phyloP scores from a whole-genome alignment of 2,113 vertebrate species.

The Uropsilus gracilis region DNA sequence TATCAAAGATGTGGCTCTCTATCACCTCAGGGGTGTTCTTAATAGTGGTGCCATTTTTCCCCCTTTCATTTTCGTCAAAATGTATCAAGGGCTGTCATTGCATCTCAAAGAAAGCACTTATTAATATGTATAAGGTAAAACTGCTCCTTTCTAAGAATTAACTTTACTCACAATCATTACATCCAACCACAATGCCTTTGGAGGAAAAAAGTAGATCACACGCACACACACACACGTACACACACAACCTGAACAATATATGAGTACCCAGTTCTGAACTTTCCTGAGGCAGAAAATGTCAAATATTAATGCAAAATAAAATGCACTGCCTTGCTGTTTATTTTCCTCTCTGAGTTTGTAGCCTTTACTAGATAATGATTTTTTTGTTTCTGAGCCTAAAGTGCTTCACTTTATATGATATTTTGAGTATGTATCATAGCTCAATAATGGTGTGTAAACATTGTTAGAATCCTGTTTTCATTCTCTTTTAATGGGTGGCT shows the following conservation, averaged over 20 bases:
- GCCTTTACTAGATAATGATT: slow-evolving; percentile 64
- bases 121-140: slow-evolving; percentile 85
- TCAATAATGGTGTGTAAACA: neutral
- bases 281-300: slow-evolving; percentile 64
- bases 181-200: neutral
- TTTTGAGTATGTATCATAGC: neutral
- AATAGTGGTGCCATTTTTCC: slow-evolving; percentile 80
- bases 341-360: slow-evolving; percentile 51
- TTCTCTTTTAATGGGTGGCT: neutral
- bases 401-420: slow-evolving; percentile 35
- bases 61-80: slow-evolving; percentile 85
- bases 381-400: slow-evolving; percentile 29
- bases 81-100: slow-evolving; percentile 85
- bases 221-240: neutral
- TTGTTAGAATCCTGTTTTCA: neutral
- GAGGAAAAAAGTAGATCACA: neutral
- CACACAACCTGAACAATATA: slow-evolving; percentile 51
- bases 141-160: slow-evolving; percentile 83
- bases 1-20: slow-evolving; percentile 84
- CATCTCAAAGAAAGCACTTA: slow-evolving; percentile 81
- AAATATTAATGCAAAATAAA: slow-evolving; percentile 70
- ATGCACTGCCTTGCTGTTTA: slow-evolving; percentile 50
- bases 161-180: slow-evolving; percentile 82
- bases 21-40: slow-evolving; percentile 85
- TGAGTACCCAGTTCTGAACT: slow-evolving; percentile 31